A percentile compares a stretch with the other conserved stretches of the same genome.
Evolutionary conservation across 1,140 invertebrate species (phyloP).

Genomic region (Mesaphorura yosii): DNA sequence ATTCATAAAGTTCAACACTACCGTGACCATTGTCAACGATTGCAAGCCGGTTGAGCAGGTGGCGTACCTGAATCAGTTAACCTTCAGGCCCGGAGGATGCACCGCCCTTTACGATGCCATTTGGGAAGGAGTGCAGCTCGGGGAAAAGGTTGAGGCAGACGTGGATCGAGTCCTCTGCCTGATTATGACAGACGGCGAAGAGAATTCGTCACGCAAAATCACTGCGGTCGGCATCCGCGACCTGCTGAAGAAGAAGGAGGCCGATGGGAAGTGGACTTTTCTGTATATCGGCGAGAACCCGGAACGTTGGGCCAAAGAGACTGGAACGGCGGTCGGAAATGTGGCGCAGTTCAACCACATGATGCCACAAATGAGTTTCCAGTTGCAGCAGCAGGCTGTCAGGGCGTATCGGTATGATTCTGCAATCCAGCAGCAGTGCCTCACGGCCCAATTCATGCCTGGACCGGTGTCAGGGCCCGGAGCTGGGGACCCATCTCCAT

Average conservation of each 20-base stretch:
- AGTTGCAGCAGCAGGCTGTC: not conserved
- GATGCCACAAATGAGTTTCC: not conserved
- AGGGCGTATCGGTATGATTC: not conserved
- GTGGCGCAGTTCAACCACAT: not conserved
- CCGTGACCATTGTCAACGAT: constrained; percentile 1
- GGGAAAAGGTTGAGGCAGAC: not conserved
- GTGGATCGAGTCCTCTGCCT: constrained; percentile 10
- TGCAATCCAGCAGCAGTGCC: not conserved
- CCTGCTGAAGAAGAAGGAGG: constrained; percentile 5
- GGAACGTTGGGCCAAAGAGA: constrained; percentile 10
- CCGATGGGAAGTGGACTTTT: constrained; percentile 13
- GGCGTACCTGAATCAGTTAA: not conserved
- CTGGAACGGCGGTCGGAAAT: not conserved
- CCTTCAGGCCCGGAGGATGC: not conserved
- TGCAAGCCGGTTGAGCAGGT: not conserved
- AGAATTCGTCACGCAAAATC: constrained; percentile 1
- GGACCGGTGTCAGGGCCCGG: no score
- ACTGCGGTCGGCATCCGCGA: not conserved
- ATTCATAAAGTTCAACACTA: constrained; percentile 10
- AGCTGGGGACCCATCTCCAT: no score
- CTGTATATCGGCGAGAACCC: constrained; percentile 17
- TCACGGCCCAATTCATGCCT: no score
- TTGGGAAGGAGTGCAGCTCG: constrained; percentile 6
- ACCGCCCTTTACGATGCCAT: constrained; percentile 13
- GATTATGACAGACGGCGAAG: constrained; percentile 15